Percentiles rank a stretch among this genome's conserved stretches.
Evolutionary conservation across 2,888 invertebrate species (phyloP).

Genomic region (Unio pictorum): DNA sequence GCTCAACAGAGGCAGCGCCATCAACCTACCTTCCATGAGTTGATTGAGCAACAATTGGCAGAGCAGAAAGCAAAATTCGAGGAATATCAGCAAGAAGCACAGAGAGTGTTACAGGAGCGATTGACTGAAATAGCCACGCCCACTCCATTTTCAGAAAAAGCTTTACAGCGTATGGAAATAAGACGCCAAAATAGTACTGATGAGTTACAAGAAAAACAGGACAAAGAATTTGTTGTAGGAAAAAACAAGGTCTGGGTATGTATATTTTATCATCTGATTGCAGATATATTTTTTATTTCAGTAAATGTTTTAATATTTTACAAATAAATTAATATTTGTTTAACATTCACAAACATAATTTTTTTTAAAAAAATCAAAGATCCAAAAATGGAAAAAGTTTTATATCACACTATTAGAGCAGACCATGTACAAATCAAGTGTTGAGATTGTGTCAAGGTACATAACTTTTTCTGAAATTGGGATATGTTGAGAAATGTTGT

Average conservation of each 20-base stretch:
- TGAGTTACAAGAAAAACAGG: conserved; percentile 28
- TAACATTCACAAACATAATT: too few species aligned
- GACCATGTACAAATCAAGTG: too few species aligned
- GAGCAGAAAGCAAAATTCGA: conserved; percentile 63
- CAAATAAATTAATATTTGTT: too few species aligned
- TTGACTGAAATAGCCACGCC: conserved; percentile 65
- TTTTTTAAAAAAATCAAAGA: too few species aligned
- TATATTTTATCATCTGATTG: not conserved
- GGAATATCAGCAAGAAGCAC: conserved; percentile 59
- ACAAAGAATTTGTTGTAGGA: conserved; percentile 35
- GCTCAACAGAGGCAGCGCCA: conserved; percentile 76
- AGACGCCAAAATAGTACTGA: conserved; percentile 48
- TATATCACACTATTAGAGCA: too few species aligned
- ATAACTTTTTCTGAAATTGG: too few species aligned
- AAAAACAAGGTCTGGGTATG: conserved; percentile 62
- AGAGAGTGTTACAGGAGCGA: conserved; percentile 56
- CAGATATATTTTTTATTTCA: too few species aligned
- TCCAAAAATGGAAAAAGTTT: too few species aligned
- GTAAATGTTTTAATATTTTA: too few species aligned
- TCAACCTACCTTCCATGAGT: conserved; percentile 68
- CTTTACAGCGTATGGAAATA: conserved; percentile 60
- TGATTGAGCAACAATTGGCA: conserved; percentile 66
- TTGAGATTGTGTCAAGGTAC: too few species aligned
- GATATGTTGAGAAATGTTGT: too few species aligned
- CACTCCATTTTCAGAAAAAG: conserved; percentile 57